A percentile compares a stretch with the other conserved stretches of the same genome.
Conservation (phyloP, 2,888 invertebrate genomes). For the Eupithecia insigniata region DNA sequence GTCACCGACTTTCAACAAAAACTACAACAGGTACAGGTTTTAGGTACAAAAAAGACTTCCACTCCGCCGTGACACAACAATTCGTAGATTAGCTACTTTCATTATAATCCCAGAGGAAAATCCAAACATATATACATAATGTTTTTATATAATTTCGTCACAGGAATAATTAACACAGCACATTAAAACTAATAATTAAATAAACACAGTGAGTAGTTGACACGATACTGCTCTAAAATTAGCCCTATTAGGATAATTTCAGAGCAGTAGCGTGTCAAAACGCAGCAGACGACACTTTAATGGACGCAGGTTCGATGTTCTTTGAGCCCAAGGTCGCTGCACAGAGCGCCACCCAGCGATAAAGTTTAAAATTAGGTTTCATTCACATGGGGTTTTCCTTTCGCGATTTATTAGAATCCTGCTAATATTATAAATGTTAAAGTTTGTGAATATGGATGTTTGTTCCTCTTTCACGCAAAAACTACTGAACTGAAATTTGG, state of each 20-base stretch:
- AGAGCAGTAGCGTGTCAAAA: slow-evolving; percentile 9
- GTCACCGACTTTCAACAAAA: background rate
- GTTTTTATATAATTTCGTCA: too few relatives aligned
- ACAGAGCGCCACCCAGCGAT: background rate
- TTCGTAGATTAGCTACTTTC: background rate
- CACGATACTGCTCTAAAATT: too few relatives aligned
- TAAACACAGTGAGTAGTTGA: background rate
- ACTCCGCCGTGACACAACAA: background rate
- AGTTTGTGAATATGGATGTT: too few relatives aligned
- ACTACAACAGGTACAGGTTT: background rate
- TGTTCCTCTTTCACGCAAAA: too few relatives aligned
- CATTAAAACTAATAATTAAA: too few relatives aligned
- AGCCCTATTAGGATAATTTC: background rate
- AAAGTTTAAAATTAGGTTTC: background rate
- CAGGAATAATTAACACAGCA: too few relatives aligned
- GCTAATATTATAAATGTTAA: too few relatives aligned
- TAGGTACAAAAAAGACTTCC: background rate
- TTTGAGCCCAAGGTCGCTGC: background rate
- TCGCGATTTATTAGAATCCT: too few relatives aligned
- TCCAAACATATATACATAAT: too few relatives aligned
- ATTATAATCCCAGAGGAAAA: background rate
- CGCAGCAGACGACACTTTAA: slow-evolving; percentile 4
- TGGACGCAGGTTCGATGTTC: slow-evolving; percentile 2
- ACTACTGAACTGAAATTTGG: too few relatives aligned
- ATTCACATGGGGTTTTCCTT: background rate